A percentile compares a stretch with the other conserved stretches of the same genome.
Evolutionary conservation across 2,797 vertebrate species (phyloP).

Genomic region (Meriones psammophilus): DNA sequence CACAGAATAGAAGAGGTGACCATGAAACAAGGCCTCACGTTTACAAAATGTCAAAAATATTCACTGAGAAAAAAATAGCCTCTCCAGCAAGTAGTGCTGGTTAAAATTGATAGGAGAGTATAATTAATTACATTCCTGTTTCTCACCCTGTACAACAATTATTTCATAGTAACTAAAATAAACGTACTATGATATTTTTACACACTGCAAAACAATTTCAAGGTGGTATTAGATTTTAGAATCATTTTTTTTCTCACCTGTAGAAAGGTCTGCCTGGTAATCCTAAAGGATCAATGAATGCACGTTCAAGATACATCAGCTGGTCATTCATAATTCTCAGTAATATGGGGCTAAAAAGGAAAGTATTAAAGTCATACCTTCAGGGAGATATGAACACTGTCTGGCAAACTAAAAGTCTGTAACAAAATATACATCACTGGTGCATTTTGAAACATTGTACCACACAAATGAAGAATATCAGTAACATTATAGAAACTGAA

Average conservation of each 20-base stretch:
- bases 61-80: not conserved
- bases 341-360: conserved; percentile 89
- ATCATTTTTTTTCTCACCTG: conserved; percentile 89
- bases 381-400: not conserved
- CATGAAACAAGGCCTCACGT: not conserved
- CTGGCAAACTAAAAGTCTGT: not conserved
- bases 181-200: not conserved
- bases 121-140: too few relatives aligned
- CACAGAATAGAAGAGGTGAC: not conserved
- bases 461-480: not conserved
- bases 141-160: not conserved
- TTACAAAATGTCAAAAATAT: not conserved
- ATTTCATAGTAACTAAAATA: not conserved
- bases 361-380: not conserved
- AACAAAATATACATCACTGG: conserved; percentile 7
- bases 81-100: not conserved
- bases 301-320: conserved; percentile 96
- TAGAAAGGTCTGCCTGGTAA: conserved; percentile 96
- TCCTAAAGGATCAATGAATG: conserved; percentile 96
- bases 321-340: conserved; percentile 95
- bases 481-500: not conserved
- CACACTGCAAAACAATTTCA: not conserved
- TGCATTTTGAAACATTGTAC: conserved; percentile 26
- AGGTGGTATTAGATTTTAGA: conserved; percentile 18
- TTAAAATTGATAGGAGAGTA: not conserved